phyloP scores from a whole-genome alignment of 2,797 vertebrate species.

The Falco naumanni region DNA sequence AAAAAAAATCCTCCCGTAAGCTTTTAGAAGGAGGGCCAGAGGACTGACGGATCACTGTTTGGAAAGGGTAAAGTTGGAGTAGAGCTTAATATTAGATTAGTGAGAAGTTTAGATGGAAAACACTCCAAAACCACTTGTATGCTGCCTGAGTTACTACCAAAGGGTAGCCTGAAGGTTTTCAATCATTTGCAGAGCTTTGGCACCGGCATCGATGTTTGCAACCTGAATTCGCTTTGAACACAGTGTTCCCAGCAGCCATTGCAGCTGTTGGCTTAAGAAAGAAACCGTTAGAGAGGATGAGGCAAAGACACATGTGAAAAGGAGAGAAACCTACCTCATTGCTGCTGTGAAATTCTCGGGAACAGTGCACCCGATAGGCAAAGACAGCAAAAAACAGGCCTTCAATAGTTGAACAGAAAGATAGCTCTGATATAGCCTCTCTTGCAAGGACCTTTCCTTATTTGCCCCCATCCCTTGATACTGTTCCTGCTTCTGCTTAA shows the following conservation, averaged over 20 bases:
- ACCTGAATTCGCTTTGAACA: constrained; percentile 25
- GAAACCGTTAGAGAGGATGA: neutral
- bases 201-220: neutral
- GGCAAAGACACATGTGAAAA: neutral
- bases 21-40: neutral
- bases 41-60: neutral
- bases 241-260: neutral
- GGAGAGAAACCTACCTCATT: neutral
- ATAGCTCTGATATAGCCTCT: neutral
- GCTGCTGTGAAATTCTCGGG: neutral
- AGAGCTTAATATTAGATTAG: constrained; percentile 16
- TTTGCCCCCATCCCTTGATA: neutral
- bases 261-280: neutral
- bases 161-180: constrained; percentile 25
- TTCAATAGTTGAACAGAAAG: neutral
- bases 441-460: neutral
- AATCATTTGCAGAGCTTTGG: constrained; percentile 9
- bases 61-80: constrained; percentile 32
- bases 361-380: neutral
- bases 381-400: neutral
- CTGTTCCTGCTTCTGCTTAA: neutral
- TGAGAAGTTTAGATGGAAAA: constrained; percentile 31
- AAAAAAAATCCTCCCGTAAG: neutral
- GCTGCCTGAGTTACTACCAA: neutral
- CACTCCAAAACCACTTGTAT: neutral